phyloP scores from a whole-genome alignment of 1,140 invertebrate species.

The Phocides pigmalion region DNA sequence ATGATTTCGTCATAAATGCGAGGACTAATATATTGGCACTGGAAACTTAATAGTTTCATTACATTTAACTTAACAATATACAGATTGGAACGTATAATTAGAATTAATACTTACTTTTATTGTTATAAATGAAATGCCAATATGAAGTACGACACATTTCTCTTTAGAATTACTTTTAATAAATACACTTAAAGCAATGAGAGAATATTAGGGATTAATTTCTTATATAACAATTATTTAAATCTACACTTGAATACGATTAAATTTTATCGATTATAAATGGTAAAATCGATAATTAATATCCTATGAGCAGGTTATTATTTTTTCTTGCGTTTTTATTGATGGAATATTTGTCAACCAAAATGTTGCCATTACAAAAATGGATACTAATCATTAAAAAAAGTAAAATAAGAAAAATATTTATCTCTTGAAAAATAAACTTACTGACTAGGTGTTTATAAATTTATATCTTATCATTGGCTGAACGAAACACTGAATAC shows the following conservation, averaged over 20 bases:
- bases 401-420: conserved; percentile 28
- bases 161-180: conserved; percentile 44
- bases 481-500: no score
- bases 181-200: conserved; percentile 61
- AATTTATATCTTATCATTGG: background rate
- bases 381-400: no score
- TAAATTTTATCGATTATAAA: no score
- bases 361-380: no score
- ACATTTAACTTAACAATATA: conserved; percentile 53
- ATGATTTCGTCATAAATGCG: conserved; percentile 68
- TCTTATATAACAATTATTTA: conserved; percentile 10
- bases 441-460: conserved; percentile 75
- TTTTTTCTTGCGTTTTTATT: no score
- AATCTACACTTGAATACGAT: background rate
- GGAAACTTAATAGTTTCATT: conserved; percentile 49
- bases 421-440: conserved; percentile 49
- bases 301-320: no score
- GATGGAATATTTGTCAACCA: conserved; percentile 6
- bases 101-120: conserved; percentile 54
- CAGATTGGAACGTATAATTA: conserved; percentile 59
- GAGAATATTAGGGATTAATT: conserved; percentile 44
- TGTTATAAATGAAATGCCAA: conserved; percentile 70
- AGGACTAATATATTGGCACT: conserved; percentile 73
- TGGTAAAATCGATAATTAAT: no score
- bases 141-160: conserved; percentile 67